Conservation (phyloP, 2,113 vertebrate genomes). For the Lepus europaeus region DNA sequence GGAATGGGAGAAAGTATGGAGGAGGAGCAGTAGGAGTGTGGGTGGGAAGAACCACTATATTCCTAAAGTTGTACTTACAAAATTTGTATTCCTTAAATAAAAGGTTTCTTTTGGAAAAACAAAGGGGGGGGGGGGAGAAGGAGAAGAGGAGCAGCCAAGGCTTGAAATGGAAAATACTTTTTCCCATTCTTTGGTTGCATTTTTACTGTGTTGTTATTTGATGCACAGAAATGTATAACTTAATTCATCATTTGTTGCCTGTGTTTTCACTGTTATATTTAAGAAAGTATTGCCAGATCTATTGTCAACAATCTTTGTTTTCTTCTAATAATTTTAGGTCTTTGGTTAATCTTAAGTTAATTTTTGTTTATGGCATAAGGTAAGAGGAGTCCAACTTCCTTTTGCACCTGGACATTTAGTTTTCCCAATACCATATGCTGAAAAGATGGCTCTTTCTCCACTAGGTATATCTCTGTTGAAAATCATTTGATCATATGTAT, state of each 20-base stretch:
- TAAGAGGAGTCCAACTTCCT: neutral
- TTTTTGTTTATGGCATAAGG: neutral
- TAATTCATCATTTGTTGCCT: neutral
- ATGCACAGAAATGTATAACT: slow-evolving; percentile 23
- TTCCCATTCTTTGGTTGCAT: neutral
- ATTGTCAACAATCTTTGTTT: neutral
- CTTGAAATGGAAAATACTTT: neutral
- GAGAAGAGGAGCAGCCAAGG: no score
- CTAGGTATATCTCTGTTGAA: neutral
- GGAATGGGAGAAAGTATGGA: no score
- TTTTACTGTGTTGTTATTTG: neutral
- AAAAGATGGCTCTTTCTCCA: neutral
- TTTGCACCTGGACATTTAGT: slow-evolving; percentile 11
- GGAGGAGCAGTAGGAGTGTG: no score
- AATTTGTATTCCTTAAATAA: no score
- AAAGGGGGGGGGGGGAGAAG: no score
- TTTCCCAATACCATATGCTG: neutral
- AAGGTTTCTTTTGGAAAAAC: neutral
- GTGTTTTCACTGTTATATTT: slow-evolving; percentile 1
- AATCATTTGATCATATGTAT: neutral
- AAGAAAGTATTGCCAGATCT: neutral
- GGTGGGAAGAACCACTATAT: no score
- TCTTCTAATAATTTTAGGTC: neutral
- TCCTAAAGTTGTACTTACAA: no score
- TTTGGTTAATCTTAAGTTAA: neutral